phyloP scores from a whole-genome alignment of 2,797 vertebrate genomes.

The Mormyrus hasselquistii region DNA sequence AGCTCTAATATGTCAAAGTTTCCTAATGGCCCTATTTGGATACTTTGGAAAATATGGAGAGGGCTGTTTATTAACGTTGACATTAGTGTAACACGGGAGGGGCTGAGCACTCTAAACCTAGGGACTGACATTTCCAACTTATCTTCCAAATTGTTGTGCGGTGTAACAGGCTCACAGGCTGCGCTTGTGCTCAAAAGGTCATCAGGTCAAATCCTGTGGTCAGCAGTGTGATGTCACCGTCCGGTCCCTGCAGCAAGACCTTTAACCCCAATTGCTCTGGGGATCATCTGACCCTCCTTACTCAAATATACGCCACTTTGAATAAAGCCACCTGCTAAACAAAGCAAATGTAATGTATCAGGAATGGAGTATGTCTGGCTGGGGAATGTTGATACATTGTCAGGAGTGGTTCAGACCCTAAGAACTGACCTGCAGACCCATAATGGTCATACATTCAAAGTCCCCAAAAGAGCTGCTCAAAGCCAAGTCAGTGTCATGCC shows the following conservation, averaged over 20 bases:
- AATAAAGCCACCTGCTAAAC: neutral
- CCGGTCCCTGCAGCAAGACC: neutral
- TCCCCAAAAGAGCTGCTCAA: neutral
- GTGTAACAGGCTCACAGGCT: neutral
- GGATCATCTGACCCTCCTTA: neutral
- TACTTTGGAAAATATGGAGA: constrained; percentile 3
- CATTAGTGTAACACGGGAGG: constrained; percentile 18
- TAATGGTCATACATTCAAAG: neutral
- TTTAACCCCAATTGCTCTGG: neutral
- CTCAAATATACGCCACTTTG: neutral
- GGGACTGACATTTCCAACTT: constrained; percentile 17
- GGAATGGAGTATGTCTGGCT: constrained; percentile 26
- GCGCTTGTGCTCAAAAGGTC: neutral
- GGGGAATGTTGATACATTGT: constrained; percentile 14
- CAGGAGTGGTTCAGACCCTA: neutral
- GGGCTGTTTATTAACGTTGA: constrained; percentile 22
- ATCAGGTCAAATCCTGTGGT: neutral
- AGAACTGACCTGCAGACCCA: neutral
- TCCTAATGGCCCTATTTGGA: constrained; percentile 24
- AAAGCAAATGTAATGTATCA: neutral
- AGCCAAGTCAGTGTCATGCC: neutral
- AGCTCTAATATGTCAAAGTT: neutral
- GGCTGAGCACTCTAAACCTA: constrained; percentile 17
- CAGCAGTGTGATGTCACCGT: neutral
- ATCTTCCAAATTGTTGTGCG: constrained; percentile 27